These are phyloP conservation scores for Microchrysa polita DNA, from an alignment of 2,888 invertebrate species.

Conservation along the genomic window DNA sequence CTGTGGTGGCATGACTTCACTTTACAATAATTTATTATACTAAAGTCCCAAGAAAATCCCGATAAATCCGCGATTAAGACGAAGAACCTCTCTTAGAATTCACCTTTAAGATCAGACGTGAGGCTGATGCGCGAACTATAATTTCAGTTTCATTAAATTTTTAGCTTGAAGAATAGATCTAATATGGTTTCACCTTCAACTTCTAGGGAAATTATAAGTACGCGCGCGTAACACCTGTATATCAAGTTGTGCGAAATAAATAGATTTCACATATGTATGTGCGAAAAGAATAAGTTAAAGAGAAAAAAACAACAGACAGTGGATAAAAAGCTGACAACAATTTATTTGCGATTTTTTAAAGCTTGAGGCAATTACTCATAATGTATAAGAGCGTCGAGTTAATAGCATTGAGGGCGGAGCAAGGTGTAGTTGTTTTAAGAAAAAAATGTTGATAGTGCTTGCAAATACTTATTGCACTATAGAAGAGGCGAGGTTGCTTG, in stretches of 20 bases:
- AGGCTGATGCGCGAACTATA: too few species aligned
- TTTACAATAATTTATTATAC: background rate
- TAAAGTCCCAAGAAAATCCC: background rate
- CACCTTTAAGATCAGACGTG: background rate
- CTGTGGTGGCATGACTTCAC: background rate
- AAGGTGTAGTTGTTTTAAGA: too few species aligned
- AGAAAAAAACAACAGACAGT: constrained; percentile 14
- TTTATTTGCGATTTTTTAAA: constrained; percentile 20
- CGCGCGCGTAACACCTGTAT: constrained; percentile 10
- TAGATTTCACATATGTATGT: background rate
- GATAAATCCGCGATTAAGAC: constrained; percentile 3
- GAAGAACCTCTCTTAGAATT: background rate
- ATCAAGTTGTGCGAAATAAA: too few species aligned
- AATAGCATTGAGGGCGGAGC: too few species aligned
- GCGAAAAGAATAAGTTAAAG: constrained; percentile 18
- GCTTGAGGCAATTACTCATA: constrained; percentile 11
- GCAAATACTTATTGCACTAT: too few species aligned
- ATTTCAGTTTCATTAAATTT: too few species aligned
- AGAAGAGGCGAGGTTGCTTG: too few species aligned
- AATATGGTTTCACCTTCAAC: background rate
- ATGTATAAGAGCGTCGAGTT: too few species aligned
- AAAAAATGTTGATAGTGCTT: too few species aligned
- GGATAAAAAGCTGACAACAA: constrained; percentile 12
- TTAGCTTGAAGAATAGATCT: too few species aligned
- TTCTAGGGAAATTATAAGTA: background rate